Evolutionary conservation across 1,140 invertebrate species (phyloP).

Genomic region (Popillia japonica): DNA sequence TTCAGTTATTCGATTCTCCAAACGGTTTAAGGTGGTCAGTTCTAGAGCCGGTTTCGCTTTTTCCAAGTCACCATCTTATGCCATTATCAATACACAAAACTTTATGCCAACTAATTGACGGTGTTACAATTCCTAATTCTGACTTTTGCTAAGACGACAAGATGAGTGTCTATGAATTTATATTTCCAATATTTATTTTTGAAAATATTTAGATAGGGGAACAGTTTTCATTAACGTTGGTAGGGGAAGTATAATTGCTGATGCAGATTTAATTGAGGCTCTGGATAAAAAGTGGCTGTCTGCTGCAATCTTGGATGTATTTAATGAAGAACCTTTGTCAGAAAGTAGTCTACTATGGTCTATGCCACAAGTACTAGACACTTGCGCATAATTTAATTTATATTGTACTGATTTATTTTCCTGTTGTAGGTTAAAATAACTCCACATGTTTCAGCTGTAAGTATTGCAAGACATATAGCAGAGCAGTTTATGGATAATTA

Average conservation of each 20-base stretch:
- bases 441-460: conserved; percentile 66
- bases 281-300: conserved; percentile 66
- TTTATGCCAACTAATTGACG: too few relatives aligned
- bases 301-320: conserved; percentile 69
- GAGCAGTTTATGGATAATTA: conserved; percentile 62
- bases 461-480: conserved; percentile 59
- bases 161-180: too few relatives aligned
- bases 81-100: too few relatives aligned
- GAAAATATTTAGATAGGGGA: conserved; percentile 50
- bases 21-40: too few relatives aligned
- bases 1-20: too few relatives aligned
- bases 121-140: too few relatives aligned
- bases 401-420: conserved; percentile 40
- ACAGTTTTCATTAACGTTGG: conserved; percentile 69
- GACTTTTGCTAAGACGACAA: too few relatives aligned
- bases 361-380: conserved; percentile 58
- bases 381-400: background rate
- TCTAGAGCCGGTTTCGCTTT: too few relatives aligned
- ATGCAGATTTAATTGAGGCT: conserved; percentile 64
- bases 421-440: conserved; percentile 64
- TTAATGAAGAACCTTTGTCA: conserved; percentile 66
- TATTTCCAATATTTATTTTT: background rate
- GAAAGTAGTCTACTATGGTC: conserved; percentile 64
- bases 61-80: too few relatives aligned
- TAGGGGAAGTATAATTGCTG: conserved; percentile 65